Percentiles rank a stretch among this genome's conserved stretches.
phyloP scores from a whole-genome alignment of 2,113 vertebrate genomes.

The Pteronura brasiliensis region DNA sequence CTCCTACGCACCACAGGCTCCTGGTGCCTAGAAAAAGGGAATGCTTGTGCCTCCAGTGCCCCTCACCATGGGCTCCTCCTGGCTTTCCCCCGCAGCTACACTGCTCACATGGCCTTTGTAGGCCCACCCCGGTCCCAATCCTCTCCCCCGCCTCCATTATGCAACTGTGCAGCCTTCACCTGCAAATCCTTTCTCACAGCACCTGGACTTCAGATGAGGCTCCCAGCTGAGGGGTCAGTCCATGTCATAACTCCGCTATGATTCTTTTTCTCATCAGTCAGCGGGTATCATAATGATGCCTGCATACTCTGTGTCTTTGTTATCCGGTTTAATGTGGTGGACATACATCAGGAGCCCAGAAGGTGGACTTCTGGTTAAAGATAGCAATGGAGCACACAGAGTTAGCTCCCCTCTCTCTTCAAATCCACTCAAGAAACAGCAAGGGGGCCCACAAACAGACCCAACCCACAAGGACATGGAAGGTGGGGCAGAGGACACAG shows the following conservation, averaged over 20 bases:
- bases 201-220: background rate
- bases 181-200: background rate
- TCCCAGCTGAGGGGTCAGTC: fast-evolving
- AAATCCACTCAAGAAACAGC: background rate
- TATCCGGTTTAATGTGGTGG: too few relatives aligned
- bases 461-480: fast-evolving
- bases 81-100: too few relatives aligned
- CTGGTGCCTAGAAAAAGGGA: background rate
- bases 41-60: fast-evolving
- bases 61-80: fast-evolving
- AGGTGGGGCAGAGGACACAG: background rate
- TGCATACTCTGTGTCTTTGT: fast-evolving
- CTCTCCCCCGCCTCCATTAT: background rate
- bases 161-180: too few relatives aligned
- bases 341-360: fast-evolving
- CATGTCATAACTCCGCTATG: background rate
- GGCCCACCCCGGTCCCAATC: fast-evolving
- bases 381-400: fast-evolving
- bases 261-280: background rate
- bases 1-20: fast-evolving
- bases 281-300: too few relatives aligned
- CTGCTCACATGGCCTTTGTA: fast-evolving
- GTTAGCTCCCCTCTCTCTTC: fast-evolving
- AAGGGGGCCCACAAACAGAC: fast-evolving
- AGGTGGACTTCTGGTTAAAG: background rate